Evolutionary conservation across 2,888 invertebrate species (phyloP).

Genomic region (Hyppa rectilinea): DNA sequence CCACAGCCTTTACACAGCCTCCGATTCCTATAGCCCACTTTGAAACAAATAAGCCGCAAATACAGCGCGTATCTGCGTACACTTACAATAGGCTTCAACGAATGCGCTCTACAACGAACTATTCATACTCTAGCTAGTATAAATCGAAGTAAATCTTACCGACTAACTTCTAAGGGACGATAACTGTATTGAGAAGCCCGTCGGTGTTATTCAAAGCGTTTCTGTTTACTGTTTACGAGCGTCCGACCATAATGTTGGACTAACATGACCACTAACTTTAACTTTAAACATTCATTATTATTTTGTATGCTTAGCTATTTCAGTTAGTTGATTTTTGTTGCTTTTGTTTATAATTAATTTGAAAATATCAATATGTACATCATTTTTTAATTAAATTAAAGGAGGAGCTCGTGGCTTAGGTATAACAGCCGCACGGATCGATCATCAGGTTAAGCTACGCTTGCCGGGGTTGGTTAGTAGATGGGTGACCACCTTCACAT

Average conservation of each 20-base stretch:
- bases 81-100: no score
- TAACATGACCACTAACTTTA: conserved; percentile 28
- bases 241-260: conserved; percentile 22
- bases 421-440: no score
- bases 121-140: conserved; percentile 33
- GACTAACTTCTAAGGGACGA: conserved; percentile 40
- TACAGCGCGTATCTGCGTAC: not conserved
- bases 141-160: conserved; percentile 12
- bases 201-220: conserved; percentile 57
- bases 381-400: no score
- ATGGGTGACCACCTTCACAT: no score
- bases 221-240: conserved; percentile 58
- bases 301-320: conserved; percentile 25
- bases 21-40: not conserved
- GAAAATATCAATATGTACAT: no score
- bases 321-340: conserved; percentile 4
- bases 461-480: no score
- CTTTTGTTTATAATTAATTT: no score
- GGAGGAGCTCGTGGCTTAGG: no score
- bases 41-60: not conserved
- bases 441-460: no score
- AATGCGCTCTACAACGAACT: conserved; percentile 25
- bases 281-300: conserved; percentile 51
- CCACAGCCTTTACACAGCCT: no score
- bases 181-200: conserved; percentile 49